Evolutionary conservation across 2,113 vertebrate species (phyloP).

Genomic region (Rhynchopsitta pachyrhyncha): DNA sequence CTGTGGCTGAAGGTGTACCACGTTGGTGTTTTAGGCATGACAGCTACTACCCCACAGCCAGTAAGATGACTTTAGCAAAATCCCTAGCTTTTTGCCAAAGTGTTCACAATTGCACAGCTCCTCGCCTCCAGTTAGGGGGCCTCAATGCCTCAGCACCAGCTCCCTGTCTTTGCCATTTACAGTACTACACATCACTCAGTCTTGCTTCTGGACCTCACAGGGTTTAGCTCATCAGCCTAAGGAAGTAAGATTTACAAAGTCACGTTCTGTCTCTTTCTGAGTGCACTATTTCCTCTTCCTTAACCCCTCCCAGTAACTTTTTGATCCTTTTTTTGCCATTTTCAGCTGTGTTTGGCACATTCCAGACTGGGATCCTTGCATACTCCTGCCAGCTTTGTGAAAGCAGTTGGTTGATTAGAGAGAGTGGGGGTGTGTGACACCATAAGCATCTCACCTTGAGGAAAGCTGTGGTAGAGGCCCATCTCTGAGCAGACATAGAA

Average conservation of each 20-base stretch:
- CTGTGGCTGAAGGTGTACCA: not conserved
- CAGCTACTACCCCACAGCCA: not conserved
- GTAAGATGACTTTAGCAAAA: not conserved
- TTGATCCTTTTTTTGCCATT: not conserved
- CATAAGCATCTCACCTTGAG: not conserved
- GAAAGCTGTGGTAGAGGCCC: not conserved
- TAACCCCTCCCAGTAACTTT: not conserved
- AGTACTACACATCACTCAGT: not conserved
- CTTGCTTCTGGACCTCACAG: not conserved
- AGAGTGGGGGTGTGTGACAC: accelerated
- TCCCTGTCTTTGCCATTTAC: not conserved
- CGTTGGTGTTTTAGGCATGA: not conserved
- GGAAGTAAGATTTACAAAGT: not conserved
- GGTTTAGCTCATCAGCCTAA: not conserved
- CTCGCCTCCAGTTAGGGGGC: not conserved
- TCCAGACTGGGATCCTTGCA: accelerated
- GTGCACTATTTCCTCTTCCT: not conserved
- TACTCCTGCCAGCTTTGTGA: not conserved
- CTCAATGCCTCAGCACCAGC: not conserved
- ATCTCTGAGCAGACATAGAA: not conserved
- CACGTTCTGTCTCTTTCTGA: not conserved
- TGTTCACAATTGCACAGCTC: not conserved
- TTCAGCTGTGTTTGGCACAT: not conserved
- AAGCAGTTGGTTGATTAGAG: not conserved
- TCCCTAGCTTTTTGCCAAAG: not conserved